phyloP scores from a whole-genome alignment of 2,797 vertebrate species.

The Tolypeutes matacus region DNA sequence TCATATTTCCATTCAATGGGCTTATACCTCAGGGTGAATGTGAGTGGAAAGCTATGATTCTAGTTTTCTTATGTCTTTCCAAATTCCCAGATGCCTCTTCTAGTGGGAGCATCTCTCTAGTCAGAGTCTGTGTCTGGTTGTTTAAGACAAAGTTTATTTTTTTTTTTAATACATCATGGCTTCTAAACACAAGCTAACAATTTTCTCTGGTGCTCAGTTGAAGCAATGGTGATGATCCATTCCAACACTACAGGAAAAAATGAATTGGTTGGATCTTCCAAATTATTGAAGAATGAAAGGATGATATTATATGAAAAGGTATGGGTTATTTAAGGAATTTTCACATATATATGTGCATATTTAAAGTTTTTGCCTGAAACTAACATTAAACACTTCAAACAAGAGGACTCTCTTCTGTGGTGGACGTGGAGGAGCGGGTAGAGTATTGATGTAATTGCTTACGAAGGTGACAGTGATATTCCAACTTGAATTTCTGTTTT shows the following conservation, averaged over 20 bases:
- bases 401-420: not conserved
- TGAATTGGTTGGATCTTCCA: not conserved
- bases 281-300: not conserved
- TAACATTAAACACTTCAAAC: constrained; percentile 40
- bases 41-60: not conserved
- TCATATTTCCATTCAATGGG: not conserved
- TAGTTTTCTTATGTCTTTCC: not conserved
- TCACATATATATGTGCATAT: not conserved
- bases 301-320: constrained; percentile 42
- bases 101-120: not conserved
- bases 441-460: not conserved
- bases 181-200: not conserved
- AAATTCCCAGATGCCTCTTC: not conserved
- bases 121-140: constrained; percentile 13
- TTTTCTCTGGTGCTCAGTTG: not conserved
- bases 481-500: not conserved
- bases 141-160: constrained; percentile 11
- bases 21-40: not conserved
- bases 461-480: not conserved
- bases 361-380: not conserved
- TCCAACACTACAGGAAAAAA: constrained; percentile 1
- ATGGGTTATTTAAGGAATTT: not conserved
- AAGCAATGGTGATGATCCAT: not conserved
- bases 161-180: not conserved
- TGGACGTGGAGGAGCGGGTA: not conserved